Conservation (phyloP, 2,113 vertebrate species). For the Athene noctua region DNA sequence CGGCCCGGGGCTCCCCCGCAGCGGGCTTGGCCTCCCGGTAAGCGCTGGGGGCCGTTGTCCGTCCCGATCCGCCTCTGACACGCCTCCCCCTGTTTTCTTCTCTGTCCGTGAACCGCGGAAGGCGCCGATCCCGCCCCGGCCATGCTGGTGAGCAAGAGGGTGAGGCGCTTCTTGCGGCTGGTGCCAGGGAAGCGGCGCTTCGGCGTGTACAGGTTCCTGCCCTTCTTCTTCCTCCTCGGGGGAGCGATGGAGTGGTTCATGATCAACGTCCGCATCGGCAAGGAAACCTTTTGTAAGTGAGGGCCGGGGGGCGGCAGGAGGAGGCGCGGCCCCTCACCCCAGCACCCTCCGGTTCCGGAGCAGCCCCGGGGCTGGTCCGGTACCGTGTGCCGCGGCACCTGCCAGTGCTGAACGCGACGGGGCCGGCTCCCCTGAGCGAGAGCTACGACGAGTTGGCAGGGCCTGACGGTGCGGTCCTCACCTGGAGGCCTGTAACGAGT, state of each 20-base stretch:
- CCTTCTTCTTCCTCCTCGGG: constrained; percentile 61
- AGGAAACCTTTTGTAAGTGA: constrained; percentile 60
- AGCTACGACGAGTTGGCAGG: accelerated
- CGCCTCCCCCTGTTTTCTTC: not conserved
- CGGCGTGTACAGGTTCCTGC: constrained; percentile 49
- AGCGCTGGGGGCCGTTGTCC: accelerated
- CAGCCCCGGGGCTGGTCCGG: accelerated
- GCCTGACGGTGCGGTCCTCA: not conserved
- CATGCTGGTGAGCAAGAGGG: not conserved
- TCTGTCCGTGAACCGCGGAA: accelerated
- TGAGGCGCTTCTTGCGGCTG: constrained; percentile 1
- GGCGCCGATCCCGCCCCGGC: not conserved
- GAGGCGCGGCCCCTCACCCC: not conserved
- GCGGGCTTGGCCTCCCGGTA: not conserved
- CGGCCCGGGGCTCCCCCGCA: no score
- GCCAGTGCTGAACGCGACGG: accelerated
- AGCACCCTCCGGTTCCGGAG: not conserved
- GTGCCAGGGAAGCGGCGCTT: constrained; percentile 46
- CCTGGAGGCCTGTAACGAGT: no score
- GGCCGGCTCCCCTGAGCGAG: no score
- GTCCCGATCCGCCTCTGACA: not conserved
- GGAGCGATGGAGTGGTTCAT: constrained; percentile 63
- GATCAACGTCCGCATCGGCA: constrained; percentile 47
- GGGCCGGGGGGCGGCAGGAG: not conserved
- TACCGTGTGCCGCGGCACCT: not conserved